Base-by-base conservation (phyloP, 2,888 invertebrate genomes). In the Eupithecia pulchellata region DNA sequence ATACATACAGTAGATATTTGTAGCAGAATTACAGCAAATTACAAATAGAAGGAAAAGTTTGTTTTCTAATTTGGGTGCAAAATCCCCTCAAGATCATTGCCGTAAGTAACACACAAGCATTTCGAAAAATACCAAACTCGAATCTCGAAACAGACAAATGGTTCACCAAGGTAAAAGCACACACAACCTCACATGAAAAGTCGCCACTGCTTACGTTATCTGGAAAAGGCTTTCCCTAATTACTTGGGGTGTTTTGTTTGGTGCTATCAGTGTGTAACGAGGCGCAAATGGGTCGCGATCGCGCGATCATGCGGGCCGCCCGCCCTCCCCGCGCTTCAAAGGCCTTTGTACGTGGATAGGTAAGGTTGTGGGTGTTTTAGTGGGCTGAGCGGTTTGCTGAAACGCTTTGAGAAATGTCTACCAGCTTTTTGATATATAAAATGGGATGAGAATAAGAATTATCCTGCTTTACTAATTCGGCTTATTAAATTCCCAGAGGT, bases 221-320 rank as follows among this genome's bases (percentile, higher is more conserved):
- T 92, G 90, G 89, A 91, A 92, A 93, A 93, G 92, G 91, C 91
- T 93, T 93, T 92, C 86, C 90, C 92, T 93, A 94, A 93, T 94
- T 93, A 93, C 91, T 93, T 91, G 88, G 92, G 91, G 93, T 92
- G 92, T 93, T 92, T 93, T 94, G 94, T 93, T 92, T 93, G 92
- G 91, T 88, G 92, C 90, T 94, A 93, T 94, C 94, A 86, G 93
- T 88, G 93, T 89, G 93, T 91, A 93, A 91, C 93, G 94, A 92
- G 92, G 90, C 91, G 91, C 93, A 90, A 93, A 93, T 92, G 92
- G 93, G 92, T 92, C 91, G 85, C 82, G 93, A 93, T 93, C 92
- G 91, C 84, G 86, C 92, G 89, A 93, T 92, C 92, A 93, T 92
- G 93, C 93, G 93, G 93, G 93, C 89, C 88, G 89, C 90, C 91